Base-by-base conservation (phyloP, 2,888 invertebrate species). In the Dynastes tityus region DNA sequence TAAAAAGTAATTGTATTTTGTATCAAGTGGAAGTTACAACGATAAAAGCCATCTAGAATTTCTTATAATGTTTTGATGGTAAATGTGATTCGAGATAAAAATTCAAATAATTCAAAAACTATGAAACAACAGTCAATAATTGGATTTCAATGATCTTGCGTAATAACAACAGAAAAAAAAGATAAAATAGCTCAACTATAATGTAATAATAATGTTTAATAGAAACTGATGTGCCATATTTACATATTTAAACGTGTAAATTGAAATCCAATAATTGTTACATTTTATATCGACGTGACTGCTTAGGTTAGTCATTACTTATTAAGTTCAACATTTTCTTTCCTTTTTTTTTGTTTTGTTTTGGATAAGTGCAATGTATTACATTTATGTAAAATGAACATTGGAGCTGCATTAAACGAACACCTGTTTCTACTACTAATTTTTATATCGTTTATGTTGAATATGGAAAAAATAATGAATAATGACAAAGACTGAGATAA, bases 291-390 rank as follows among this genome's bases (percentile, higher is more conserved):
- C 81, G 83, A 83, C 84, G 80, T 85, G 87, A 88, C 88, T 88
- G 88, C 86, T 86, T 88, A 87, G 86, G 83, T 86, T 86, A 86
- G 85, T 86, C 85, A 81, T 81, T 84, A 83, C 81, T 84, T 84
- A 83, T 84, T 85, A 85, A 83, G 82, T 76, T 67, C 67, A 65
- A 76, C 58, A 49, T 63, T 63, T 45, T 61, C 29, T 40, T 32
- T 74, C 61, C 32, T 78, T 64, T 61, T 74, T 71, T 85, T 85
- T 83, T 82, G 82, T 80, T 82, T 83, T 82, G 83, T 83, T 85
- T 86, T 87, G 88, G 88, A 88, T 88, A 88, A 88, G 89, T 89
- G 89, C 89, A 89, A 89, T 89, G 87, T 88, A 84, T 85, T 85
- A 84, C 85, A 82, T 84, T 81, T 83, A 81, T 82, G 80, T 82